Conservation (phyloP, 2,797 vertebrate genomes). For the Tauraco hartlaubi region DNA sequence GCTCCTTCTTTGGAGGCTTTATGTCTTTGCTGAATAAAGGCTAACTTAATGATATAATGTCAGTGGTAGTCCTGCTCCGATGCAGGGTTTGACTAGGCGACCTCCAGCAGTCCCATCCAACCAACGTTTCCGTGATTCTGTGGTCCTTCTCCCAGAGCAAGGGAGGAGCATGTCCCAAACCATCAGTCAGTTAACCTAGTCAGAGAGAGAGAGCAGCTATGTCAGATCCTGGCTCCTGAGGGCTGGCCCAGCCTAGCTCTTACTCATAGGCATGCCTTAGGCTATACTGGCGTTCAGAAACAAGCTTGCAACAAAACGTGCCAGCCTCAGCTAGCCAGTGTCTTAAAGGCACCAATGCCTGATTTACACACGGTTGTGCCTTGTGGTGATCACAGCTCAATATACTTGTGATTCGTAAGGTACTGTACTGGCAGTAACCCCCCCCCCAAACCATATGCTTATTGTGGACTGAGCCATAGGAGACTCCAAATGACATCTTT, state of each 20-base stretch:
- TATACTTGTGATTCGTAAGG: not conserved
- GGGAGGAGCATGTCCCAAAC: not conserved
- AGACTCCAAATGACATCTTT: not conserved
- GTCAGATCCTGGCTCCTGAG: not conserved
- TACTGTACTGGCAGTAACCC: not conserved
- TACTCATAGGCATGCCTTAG: not conserved
- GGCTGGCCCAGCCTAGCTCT: not conserved
- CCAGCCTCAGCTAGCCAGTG: not conserved
- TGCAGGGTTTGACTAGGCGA: not conserved
- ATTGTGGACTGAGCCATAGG: not conserved
- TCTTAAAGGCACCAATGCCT: not conserved
- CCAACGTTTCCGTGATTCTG: not conserved
- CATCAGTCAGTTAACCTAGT: not conserved
- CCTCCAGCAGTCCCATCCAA: not conserved
- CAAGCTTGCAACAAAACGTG: not conserved
- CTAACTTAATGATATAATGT: not conserved
- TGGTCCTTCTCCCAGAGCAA: not conserved
- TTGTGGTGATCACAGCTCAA: not conserved
- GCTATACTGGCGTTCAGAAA: not conserved
- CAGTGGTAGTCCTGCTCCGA: not conserved
- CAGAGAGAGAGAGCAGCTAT: not conserved
- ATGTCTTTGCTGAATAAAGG: not conserved
- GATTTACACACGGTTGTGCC: not conserved
- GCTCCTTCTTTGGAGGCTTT: not conserved
- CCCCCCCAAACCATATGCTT: not conserved